These are phyloP conservation scores for Eristalis pertinax DNA, from an alignment of 2,888 invertebrate genomes.

Conservation along the genomic window DNA sequence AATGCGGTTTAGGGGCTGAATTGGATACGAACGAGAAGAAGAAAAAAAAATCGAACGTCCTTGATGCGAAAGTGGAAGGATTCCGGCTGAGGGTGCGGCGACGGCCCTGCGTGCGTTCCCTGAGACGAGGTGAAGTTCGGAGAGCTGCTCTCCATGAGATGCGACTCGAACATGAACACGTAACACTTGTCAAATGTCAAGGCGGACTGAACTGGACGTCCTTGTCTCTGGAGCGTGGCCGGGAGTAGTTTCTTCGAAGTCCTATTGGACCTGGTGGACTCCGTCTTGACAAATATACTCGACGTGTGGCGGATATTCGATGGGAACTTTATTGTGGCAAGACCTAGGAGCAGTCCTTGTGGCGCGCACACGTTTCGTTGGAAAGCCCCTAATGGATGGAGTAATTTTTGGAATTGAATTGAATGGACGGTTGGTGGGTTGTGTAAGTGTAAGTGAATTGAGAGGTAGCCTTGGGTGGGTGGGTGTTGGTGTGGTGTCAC, in stretches of 20 bases:
- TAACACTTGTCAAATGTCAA: constrained; percentile 41
- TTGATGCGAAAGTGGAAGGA: constrained; percentile 15
- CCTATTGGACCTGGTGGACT: constrained; percentile 12
- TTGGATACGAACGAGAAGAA: not conserved
- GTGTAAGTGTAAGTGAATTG: not conserved
- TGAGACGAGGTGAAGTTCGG: not conserved
- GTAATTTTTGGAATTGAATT: constrained; percentile 46
- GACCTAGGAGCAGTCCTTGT: not conserved
- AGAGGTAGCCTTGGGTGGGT: not conserved
- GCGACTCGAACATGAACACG: constrained; percentile 20
- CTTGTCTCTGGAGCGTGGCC: not conserved
- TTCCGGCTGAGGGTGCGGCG: not conserved
- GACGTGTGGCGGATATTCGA: constrained; percentile 26
- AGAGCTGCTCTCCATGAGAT: not conserved
- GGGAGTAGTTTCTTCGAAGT: not conserved
- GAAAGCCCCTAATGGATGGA: not conserved
- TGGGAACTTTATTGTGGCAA: not conserved
- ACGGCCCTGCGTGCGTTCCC: not conserved
- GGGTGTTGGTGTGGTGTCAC: not conserved
- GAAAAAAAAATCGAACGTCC: constrained; percentile 52
- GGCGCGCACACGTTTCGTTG: not conserved
- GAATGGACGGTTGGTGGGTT: constrained; percentile 13
- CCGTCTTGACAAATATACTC: constrained; percentile 11
- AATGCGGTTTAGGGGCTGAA: constrained; percentile 27
- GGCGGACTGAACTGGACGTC: not conserved